Base-by-base conservation (phyloP, 2,888 invertebrate genomes). In the Hyppa rectilinea region DNA sequence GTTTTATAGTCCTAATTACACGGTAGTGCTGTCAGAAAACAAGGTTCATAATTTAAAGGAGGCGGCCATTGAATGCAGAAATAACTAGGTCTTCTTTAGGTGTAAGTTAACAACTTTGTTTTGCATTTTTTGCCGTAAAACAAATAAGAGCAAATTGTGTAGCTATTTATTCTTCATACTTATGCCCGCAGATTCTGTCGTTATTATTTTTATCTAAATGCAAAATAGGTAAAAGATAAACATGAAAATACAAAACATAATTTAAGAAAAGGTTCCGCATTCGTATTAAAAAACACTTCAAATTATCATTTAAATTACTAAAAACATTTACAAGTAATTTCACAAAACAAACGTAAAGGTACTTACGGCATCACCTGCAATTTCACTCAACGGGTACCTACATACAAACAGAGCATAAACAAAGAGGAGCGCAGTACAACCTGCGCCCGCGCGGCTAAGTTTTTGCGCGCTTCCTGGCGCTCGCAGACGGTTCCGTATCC, bases 401-500 rank as follows among this genome's bases (percentile, higher is more conserved):
- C 61, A 65, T 81, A 74, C 74, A 75, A 78, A 75, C 67, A 50
- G 61, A 72, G 67, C 71, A 78, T 75, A 79, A 80, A 84, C 83
- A 84, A 84, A 80, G 83, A 66, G 50, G 60, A 75, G 53, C 49
- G 72, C 78, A 58, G 63, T 62, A 82, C 90, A 92, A 93, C 93
- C 93, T 92, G 93, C 89, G 88, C 85, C 45, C 26, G 75, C 81
- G 87, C 89, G 84, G 70, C 81, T 36, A 66, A 81, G 73, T 79
- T 79, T 81, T 81, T 81, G 80, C 74, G 43, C 85, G 88, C 81
- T 81, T 79, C 81, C 81, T 78, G 77, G 77, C 81, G 83, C 83
- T 85, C 85, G 89, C 94, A 93, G 92, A 91, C 93, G 92, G 91
- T 93, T 93, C 95, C 94, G 92, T 86, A 89, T 94, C 94, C 94